Evolutionary conservation across 2,888 invertebrate species (phyloP).

Genomic region (Pristionchus exspectatus): DNA sequence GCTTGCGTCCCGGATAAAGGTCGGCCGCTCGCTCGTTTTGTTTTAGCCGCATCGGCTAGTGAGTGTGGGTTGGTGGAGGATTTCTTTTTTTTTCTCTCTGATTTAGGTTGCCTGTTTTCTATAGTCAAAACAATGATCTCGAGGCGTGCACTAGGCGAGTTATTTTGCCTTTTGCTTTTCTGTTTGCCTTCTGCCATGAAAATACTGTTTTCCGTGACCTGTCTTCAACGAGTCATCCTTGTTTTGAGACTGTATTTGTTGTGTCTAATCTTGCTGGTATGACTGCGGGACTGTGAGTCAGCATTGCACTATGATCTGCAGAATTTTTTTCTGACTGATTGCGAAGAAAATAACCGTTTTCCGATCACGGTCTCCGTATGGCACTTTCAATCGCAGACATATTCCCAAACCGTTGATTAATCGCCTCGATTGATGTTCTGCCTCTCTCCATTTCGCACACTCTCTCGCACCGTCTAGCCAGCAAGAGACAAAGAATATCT

Average conservation of each 20-base stretch:
- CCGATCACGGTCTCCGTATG: too few species aligned
- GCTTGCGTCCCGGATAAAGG: constrained; percentile 28
- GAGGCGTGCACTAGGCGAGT: too few species aligned
- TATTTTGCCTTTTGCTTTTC: neutral
- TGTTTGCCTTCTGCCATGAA: neutral
- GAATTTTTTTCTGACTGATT: too few species aligned
- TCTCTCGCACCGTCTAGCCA: neutral
- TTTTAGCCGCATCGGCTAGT: neutral
- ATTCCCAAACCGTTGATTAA: neutral
- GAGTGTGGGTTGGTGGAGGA: neutral
- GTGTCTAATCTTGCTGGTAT: too few species aligned
- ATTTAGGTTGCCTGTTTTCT: too few species aligned
- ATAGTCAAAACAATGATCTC: too few species aligned
- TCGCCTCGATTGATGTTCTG: neutral
- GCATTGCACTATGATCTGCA: too few species aligned
- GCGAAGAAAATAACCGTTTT: too few species aligned
- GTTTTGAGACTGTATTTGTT: neutral
- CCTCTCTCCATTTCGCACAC: neutral
- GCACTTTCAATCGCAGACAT: neutral
- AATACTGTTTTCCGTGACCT: neutral
- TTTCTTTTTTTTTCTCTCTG: neutral
- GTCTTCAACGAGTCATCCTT: neutral
- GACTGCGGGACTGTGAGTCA: too few species aligned
- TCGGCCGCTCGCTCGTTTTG: neutral
- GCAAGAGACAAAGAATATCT: neutral